These are phyloP conservation scores for Hemaris fuciformis DNA, from an alignment of 2,888 invertebrate species.

Conservation along the genomic window DNA sequence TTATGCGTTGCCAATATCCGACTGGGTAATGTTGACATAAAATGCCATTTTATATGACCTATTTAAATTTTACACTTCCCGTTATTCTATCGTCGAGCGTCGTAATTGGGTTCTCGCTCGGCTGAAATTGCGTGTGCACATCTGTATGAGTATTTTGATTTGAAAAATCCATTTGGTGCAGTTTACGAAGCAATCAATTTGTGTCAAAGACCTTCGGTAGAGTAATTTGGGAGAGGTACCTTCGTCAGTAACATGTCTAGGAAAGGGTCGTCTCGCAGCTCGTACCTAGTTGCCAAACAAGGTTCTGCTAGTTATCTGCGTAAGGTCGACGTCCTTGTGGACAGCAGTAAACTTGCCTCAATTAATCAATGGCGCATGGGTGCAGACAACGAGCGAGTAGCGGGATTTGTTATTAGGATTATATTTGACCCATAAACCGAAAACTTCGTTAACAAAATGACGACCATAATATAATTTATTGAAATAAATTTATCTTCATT, in stretches of 20 bases:
- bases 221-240: conserved; percentile 44
- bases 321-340: conserved; percentile 48
- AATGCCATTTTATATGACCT: conserved; percentile 29
- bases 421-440: background rate
- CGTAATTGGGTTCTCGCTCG: conserved; percentile 10
- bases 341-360: conserved; percentile 41
- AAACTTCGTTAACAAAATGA: no score
- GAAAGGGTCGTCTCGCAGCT: conserved; percentile 45
- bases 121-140: background rate
- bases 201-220: conserved; percentile 23
- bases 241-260: conserved; percentile 40
- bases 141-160: background rate
- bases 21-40: conserved; percentile 29
- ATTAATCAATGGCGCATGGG: conserved; percentile 49
- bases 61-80: conserved; percentile 36
- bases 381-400: conserved; percentile 37
- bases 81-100: conserved; percentile 19
- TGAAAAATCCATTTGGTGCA: background rate
- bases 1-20: conserved; percentile 46
- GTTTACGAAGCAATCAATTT: background rate
- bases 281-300: conserved; percentile 43
- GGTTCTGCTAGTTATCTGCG: conserved; percentile 38
- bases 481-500: no score
- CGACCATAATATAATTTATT: no score
- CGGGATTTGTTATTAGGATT: conserved; percentile 26